Evolutionary conservation across 2,797 vertebrate species (phyloP), one percentile per base, ranked within the genome.

Genomic region (Lycodopsis pacificus): DNA sequence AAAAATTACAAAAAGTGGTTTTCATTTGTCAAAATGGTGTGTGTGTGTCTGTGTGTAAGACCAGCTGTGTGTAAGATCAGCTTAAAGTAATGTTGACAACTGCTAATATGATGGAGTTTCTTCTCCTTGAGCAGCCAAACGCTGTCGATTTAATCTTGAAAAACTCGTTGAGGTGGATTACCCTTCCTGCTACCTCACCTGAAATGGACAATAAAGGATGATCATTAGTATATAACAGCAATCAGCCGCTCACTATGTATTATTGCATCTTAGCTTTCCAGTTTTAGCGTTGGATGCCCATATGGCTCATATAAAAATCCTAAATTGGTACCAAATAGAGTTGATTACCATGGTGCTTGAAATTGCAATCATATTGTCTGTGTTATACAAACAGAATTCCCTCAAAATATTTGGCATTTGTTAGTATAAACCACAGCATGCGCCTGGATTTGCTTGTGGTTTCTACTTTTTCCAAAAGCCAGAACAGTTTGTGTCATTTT

Each of bases 401-500:
- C 15, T 44, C 38, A 40, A 63, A 22, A 42, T 0, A 63, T 44
- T 63, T 63, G 38, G 13, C 61, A 25, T 27, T 17, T 8, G 40
- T 44, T 19, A 30, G 19, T 20, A 19, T 7, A 27, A 64, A 27
- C 61, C 40, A 46, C 61, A 46, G 22, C 40, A 42, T 27, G 61
- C 25, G 25, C 61, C 53, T 75, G 34, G 64, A 32, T 76, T 78
- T 49, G 27, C 7, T 71, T 72, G 42, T 19, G 66, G 67, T 59
- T 22, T 4, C 20, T 4, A 44, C 30, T 56, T 57, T 67, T 61
- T 15, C 19, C 25, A 53, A 74, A 70, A 2, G 11, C 67, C 59
- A 40, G 19, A 62, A 57, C 19, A 19, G 17, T 65, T 77, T 82
- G 64, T 80, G 67, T 79, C 19, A 42, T 56, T 77, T 73, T 64